Base-by-base conservation (phyloP, 2,888 invertebrate genomes). In the Kuschelorhynchus macadamiae region DNA sequence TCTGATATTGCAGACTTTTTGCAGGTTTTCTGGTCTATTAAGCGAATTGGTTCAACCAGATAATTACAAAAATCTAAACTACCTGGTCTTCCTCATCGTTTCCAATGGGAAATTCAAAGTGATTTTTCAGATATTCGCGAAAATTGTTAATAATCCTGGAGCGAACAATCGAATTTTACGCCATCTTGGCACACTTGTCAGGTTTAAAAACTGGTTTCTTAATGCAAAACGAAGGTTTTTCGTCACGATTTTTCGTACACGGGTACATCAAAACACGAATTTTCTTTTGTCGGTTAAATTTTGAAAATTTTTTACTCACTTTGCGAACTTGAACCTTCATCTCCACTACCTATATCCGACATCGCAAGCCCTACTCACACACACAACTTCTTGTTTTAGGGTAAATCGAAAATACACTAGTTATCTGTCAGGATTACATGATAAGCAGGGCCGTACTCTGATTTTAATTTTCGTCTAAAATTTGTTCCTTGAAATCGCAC, bases 331-430 rank as follows among this genome's bases (percentile, higher is more conserved):
- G 89, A 88, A 85, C 90, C 91, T 86, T 91, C 91, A 89, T 91
- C 91, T 84, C 90, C 90, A 86, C 91, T 91, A 86, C 91, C 91
- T 87, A 90, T 88, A 88, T 91, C 91, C 87, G 91, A 91, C 91
- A 91, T 91, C 83, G 83, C 85, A 88, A 77, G 71, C 78, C 79
- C 77, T 73, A 78, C 79, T 78, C 78, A 77, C 82, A 81, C 75
- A 73, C 76, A 72, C 80, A 78, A 44, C 82, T 82, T 81, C 80
- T 81, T 80, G 79, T 77, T 72, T 73, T 72, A 77, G 80, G 81
- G 78, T 77, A 76, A 79, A 72, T 64, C 72, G 71, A 80, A 79
- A 78, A 76, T 75, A 78, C 73, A 80, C 79, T 76, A 69, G 64
- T 46, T 52, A 59, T 49, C 52, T 64, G 64, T 69, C 69, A 64